phyloP scores from a whole-genome alignment of 2,888 invertebrate species.

The Leucozona laternaria region DNA sequence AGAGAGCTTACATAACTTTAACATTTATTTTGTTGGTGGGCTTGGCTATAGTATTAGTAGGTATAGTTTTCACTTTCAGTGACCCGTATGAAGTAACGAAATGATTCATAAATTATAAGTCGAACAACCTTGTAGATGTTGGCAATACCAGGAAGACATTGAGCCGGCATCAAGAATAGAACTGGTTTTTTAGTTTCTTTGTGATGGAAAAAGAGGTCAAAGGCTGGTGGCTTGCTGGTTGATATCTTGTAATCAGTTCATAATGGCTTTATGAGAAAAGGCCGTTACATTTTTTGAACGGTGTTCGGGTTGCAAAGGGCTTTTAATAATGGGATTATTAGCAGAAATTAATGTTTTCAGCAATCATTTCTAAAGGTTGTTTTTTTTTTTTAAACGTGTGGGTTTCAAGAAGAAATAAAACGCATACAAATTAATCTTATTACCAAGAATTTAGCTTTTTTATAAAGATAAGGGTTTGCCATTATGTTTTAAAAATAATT shows the following conservation, averaged over 20 bases:
- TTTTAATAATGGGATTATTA: neutral
- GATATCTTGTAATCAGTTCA: neutral
- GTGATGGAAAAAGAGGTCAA: constrained; percentile 26
- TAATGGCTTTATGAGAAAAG: neutral
- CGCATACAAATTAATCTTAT: too few species aligned
- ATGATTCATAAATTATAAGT: constrained; percentile 44
- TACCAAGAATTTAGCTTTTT: too few species aligned
- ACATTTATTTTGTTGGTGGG: constrained; percentile 29
- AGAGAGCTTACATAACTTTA: constrained; percentile 55
- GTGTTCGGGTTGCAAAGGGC: neutral
- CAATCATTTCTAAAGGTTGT: too few species aligned
- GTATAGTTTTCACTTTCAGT: constrained; percentile 68
- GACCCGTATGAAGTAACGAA: constrained; percentile 41
- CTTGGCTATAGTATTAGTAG: neutral
- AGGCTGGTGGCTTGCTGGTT: neutral
- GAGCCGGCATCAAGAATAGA: constrained; percentile 18
- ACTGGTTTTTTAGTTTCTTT: constrained; percentile 46
- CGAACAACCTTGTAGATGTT: constrained; percentile 62
- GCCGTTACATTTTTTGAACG: neutral
- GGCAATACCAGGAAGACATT: constrained; percentile 56
- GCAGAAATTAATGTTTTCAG: too few species aligned
- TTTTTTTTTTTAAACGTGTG: too few species aligned
- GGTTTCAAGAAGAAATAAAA: too few species aligned
- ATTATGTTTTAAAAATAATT: too few species aligned
- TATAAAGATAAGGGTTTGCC: too few species aligned